Percentiles rank a stretch among this genome's conserved stretches.
Conservation (phyloP, 2,797 vertebrate species). For the Melanogrammus aeglefinus region DNA sequence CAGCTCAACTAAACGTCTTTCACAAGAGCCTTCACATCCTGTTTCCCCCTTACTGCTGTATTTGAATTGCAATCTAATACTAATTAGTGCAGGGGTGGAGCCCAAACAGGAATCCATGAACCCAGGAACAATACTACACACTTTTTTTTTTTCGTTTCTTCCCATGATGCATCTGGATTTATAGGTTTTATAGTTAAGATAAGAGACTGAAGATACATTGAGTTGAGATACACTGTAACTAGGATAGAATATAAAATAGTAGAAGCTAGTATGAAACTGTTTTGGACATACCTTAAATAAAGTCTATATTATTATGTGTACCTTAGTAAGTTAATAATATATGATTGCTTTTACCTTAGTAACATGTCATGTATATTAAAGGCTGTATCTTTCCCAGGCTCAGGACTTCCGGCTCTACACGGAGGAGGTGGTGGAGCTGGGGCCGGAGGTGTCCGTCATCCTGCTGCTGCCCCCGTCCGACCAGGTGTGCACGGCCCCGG, state of each 20-base stretch:
- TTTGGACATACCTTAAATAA: no score
- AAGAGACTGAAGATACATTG: no score
- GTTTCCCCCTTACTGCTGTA: neutral
- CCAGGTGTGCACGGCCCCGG: slow-evolving; percentile 85
- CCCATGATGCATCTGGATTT: neutral
- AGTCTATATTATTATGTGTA: neutral
- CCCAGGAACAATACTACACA: neutral
- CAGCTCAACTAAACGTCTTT: slow-evolving; percentile 7
- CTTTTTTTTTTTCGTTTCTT: neutral
- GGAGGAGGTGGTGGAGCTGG: slow-evolving; percentile 89
- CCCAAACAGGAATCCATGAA: neutral
- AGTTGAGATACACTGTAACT: no score
- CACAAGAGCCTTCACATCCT: neutral
- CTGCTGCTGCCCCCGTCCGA: slow-evolving; percentile 87
- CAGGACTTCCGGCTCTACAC: slow-evolving; percentile 88
- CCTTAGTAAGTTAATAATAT: no score
- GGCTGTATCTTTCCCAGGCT: slow-evolving; percentile 65
- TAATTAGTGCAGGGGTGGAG: neutral
- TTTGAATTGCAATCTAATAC: neutral
- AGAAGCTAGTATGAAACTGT: no score
- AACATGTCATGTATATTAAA: neutral
- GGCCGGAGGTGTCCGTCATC: slow-evolving; percentile 85
- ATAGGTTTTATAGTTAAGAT: neutral
- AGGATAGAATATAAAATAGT: no score
- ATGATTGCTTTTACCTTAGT: neutral